These are phyloP conservation scores for Epirrita christyi DNA, from an alignment of 2,888 invertebrate species.

Conservation along the genomic window DNA sequence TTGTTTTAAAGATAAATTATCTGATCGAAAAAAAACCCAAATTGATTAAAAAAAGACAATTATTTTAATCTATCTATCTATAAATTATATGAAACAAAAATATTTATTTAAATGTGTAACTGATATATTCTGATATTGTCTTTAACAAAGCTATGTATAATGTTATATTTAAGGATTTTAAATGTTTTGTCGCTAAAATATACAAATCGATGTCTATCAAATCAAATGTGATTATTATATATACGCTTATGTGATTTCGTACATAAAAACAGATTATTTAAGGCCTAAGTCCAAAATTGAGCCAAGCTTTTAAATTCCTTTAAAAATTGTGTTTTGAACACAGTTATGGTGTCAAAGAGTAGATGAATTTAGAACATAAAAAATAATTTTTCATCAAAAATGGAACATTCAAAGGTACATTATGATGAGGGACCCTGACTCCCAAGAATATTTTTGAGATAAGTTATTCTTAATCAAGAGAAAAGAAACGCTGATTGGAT, in stretches of 20 bases:
- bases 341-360: slow-evolving; percentile 49
- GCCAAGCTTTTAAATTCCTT: slow-evolving; percentile 53
- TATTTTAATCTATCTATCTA: slow-evolving; percentile 16
- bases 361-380: slow-evolving; percentile 39
- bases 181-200: slow-evolving; percentile 50
- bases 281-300: slow-evolving; percentile 58
- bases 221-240: slow-evolving; percentile 65
- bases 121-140: slow-evolving; percentile 63
- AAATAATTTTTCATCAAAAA: slow-evolving; percentile 1
- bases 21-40: not conserved
- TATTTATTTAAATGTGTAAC: slow-evolving; percentile 57
- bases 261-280: slow-evolving; percentile 38
- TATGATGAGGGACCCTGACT: not conserved
- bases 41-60: no score
- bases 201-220: slow-evolving; percentile 53
- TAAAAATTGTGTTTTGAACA: slow-evolving; percentile 56
- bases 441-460: no score
- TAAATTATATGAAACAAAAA: slow-evolving; percentile 27
- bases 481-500: no score
- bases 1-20: slow-evolving; percentile 7
- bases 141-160: slow-evolving; percentile 52
- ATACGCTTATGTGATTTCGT: slow-evolving; percentile 56
- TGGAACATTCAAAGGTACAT: slow-evolving; percentile 1
- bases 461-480: no score
- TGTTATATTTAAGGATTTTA: slow-evolving; percentile 48